Conservation (phyloP, 2,888 invertebrate genomes). For the Cantharis rufa region DNA sequence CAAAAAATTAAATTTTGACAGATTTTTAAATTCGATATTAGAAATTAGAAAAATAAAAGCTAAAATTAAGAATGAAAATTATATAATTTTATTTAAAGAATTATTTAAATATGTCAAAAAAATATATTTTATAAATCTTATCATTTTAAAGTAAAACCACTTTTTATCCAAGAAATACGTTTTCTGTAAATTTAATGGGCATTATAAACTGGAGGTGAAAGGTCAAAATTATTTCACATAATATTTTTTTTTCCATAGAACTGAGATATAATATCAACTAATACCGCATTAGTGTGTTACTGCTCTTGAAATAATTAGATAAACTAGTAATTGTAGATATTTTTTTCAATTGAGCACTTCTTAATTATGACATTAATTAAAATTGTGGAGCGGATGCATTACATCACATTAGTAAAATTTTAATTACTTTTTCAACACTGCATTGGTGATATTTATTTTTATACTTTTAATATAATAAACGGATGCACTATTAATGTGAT, state of each 20-base stretch:
- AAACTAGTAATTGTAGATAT: background rate
- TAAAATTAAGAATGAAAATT: too few species aligned
- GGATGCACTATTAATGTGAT: background rate
- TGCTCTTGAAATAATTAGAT: background rate
- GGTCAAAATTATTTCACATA: background rate
- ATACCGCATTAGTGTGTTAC: background rate
- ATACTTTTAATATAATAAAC: background rate
- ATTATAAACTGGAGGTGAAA: background rate
- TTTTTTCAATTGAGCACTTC: background rate
- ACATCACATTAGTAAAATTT: conserved; percentile 1
- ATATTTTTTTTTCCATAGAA: background rate
- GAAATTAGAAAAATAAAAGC: too few species aligned
- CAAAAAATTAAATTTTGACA: too few species aligned
- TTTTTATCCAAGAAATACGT: background rate
- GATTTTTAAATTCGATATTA: too few species aligned
- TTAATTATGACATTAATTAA: background rate
- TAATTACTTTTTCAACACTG: background rate
- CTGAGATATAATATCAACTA: background rate
- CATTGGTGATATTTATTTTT: background rate
- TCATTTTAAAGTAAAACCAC: background rate
- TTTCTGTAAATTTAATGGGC: background rate
- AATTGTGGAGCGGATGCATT: background rate
- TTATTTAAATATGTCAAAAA: too few species aligned
- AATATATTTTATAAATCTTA: background rate
- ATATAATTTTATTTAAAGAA: too few species aligned